Evolutionary conservation across 2,888 invertebrate genomes (phyloP), one percentile per base, ranked within the genome.

Genomic region (Smittia aterrima): DNA sequence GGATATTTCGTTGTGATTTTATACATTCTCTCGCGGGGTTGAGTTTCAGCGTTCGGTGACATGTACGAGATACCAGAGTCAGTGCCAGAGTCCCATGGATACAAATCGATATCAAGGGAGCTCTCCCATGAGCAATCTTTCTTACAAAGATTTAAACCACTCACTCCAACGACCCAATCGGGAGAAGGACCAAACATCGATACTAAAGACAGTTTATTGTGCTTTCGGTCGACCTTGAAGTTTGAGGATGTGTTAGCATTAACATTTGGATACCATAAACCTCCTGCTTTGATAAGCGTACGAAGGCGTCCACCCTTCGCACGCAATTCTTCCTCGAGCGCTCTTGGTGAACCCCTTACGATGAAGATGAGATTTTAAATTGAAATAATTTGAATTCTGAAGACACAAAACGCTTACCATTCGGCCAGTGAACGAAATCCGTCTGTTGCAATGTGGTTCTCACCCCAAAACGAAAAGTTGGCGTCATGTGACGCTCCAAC

Each of bases 61-160:
- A 92, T 90, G 79, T 98, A 99, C 0, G 93, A 90, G 74, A 96
- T 89, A 13, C 98, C 98, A 79, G 87, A 88, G 80, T 98, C 98
- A 0, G 97, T 97, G 53, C 98, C 98, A 1, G 96, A 96, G 84
- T 99, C 98, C 85, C 93, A 96, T 0, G 98, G 97, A 80, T 88
- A 92, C 32, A 99, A 85, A 83, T 97, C 95, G 54, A 98, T 85
- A 47, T 89, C 88, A 78, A 92, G 85, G 75, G 90, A 87, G 77
- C 92, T 91, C n/a, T 89, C 86, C 99, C 99, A 99, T 0, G 93
- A 87, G 81, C 98, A 96, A 83, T 98, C 93, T 76, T 86, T 84
- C 75, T 89, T 86, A 80, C 99, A 99, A 7, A 99, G 86, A 80
- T 98, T 92, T 74, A 97, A 83, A 0, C 92, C 91, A 75, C 88